These are phyloP conservation scores for Todiramphus saurophagus DNA, from an alignment of 2,113 vertebrate species.

Conservation along the genomic window DNA sequence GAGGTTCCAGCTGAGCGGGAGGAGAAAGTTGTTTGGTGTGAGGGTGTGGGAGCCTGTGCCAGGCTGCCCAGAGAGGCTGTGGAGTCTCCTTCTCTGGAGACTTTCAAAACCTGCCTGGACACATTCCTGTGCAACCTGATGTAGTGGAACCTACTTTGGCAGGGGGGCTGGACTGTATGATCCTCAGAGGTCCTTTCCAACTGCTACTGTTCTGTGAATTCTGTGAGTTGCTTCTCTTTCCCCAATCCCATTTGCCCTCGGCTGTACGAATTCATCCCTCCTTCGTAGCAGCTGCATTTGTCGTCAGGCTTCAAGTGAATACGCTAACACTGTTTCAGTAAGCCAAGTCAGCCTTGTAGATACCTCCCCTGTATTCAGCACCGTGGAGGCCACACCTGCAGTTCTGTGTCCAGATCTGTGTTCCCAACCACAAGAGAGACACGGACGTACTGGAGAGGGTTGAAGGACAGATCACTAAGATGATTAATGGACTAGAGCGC, in stretches of 20 bases:
- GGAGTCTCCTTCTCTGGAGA: too few species aligned
- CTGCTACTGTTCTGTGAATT: too few species aligned
- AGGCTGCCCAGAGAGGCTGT: too few species aligned
- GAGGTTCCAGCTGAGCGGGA: too few species aligned
- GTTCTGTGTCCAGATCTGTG: neutral
- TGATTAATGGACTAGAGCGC: neutral
- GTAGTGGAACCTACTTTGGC: too few species aligned
- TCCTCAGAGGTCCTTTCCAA: too few species aligned
- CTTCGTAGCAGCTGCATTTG: neutral
- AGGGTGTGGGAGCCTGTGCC: too few species aligned
- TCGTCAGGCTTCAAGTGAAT: accelerated
- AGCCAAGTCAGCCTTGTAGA: neutral
- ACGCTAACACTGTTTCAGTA: neutral
- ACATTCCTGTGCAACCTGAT: too few species aligned
- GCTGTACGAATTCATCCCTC: neutral
- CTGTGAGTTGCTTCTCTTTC: neutral
- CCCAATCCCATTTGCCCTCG: neutral
- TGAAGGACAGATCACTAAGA: neutral
- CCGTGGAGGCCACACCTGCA: neutral
- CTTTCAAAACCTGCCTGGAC: too few species aligned
- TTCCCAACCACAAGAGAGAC: neutral
- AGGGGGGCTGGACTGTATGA: too few species aligned
- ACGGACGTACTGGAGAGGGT: too few species aligned
- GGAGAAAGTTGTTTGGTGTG: too few species aligned
- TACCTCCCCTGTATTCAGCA: accelerated